Percentiles rank a stretch among this genome's conserved stretches.
Conservation (phyloP, 2,888 invertebrate species). For the Encarsia formosa region DNA sequence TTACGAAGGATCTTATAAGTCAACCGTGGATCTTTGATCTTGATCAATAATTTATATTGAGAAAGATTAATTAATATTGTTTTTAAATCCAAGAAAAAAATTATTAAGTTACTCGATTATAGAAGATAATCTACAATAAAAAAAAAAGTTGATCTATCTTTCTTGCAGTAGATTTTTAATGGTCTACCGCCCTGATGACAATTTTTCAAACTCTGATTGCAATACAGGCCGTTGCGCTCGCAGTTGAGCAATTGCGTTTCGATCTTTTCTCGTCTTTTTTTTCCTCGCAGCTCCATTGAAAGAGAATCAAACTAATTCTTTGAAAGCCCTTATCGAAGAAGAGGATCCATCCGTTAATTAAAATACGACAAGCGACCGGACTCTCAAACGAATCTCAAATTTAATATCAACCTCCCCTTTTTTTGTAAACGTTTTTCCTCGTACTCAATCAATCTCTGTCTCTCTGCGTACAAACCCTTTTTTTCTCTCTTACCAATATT, state of each 20-base stretch:
- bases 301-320: constrained; percentile 20
- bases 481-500: too few relatives aligned
- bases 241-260: constrained; percentile 22
- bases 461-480: too few relatives aligned
- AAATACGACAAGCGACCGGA: constrained; percentile 25
- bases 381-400: constrained; percentile 24
- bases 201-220: constrained; percentile 26
- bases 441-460: constrained; percentile 14
- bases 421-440: constrained; percentile 2
- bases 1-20: too few relatives aligned
- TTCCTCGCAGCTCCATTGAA: background rate
- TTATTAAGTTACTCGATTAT: too few relatives aligned
- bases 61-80: too few relatives aligned
- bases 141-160: constrained; percentile 6
- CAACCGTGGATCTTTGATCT: too few relatives aligned
- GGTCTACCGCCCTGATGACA: constrained; percentile 18
- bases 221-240: constrained; percentile 5
- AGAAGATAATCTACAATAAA: too few relatives aligned
- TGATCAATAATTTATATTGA: too few relatives aligned
- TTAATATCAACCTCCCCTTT: constrained; percentile 13
- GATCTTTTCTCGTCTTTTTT: constrained; percentile 13
- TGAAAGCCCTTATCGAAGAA: constrained; percentile 24
- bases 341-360: constrained; percentile 28
- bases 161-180: constrained; percentile 21
- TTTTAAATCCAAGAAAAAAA: too few relatives aligned